Evolutionary conservation across 2,113 vertebrate species (phyloP).

Genomic region (Chloroceryle aenea): DNA sequence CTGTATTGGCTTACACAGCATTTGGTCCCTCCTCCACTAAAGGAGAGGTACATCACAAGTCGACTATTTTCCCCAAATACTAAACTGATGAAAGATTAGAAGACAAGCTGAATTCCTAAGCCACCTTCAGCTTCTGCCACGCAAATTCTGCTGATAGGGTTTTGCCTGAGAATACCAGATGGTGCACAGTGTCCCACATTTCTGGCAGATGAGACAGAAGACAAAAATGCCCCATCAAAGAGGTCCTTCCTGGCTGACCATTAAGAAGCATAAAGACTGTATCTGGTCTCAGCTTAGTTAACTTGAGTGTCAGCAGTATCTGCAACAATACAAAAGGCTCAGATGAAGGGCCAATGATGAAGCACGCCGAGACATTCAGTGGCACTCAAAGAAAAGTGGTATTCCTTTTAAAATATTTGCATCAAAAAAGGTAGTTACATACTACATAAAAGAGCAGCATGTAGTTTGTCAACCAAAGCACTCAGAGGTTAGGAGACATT

Average conservation of each 20-base stretch:
- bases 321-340: neutral
- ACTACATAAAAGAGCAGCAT: neutral
- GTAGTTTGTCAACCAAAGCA: neutral
- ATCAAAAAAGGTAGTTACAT: neutral
- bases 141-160: neutral
- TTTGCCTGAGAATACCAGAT: neutral
- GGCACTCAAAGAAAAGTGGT: neutral
- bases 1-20: neutral
- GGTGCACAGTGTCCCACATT: rapidly evolving
- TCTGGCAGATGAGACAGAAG: neutral
- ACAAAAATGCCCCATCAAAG: neutral
- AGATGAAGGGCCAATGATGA: neutral
- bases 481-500: neutral
- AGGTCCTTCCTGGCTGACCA: neutral
- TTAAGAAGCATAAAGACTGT: neutral
- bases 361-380: neutral
- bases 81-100: neutral
- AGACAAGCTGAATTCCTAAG: neutral
- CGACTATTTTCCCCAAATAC: neutral
- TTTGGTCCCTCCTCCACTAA: neutral
- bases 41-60: neutral
- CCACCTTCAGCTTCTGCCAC: neutral
- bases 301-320: neutral
- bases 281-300: neutral
- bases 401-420: neutral